phyloP scores from a whole-genome alignment of 2,888 invertebrate genomes.

The Euphydryas editha region DNA sequence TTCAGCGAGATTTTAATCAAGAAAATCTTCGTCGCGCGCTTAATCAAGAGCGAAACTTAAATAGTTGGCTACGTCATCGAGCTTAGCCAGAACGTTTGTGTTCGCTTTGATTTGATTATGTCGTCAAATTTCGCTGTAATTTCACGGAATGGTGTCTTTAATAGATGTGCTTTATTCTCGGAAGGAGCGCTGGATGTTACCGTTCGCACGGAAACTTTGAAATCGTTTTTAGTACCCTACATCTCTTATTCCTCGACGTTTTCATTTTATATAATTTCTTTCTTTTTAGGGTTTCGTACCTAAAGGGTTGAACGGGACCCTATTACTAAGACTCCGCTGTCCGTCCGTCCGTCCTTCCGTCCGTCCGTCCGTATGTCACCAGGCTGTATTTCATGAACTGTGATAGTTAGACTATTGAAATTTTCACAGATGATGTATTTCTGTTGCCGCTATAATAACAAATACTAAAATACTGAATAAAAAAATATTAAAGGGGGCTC shows the following conservation, averaged over 20 bases:
- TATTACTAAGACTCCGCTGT: no score
- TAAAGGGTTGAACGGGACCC: no score
- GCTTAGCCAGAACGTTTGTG: constrained; percentile 35
- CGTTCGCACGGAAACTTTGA: constrained; percentile 5
- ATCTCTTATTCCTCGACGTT: background rate
- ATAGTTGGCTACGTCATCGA: constrained; percentile 52
- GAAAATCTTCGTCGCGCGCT: constrained; percentile 64
- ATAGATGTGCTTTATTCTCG: constrained; percentile 11
- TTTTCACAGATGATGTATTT: no score
- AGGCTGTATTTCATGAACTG: no score
- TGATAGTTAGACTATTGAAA: background rate
- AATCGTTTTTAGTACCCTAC: background rate
- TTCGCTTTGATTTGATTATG: constrained; percentile 52
- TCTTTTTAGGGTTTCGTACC: no score
- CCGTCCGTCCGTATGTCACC: no score
- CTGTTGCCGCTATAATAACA: no score
- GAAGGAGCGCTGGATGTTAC: background rate
- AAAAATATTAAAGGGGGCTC: no score
- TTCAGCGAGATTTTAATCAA: constrained; percentile 68
- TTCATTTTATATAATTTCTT: background rate
- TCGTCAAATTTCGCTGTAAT: constrained; percentile 49
- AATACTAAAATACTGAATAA: no score
- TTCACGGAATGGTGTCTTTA: constrained; percentile 14
- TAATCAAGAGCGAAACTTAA: constrained; percentile 69
- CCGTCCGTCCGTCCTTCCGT: no score